phyloP scores from a whole-genome alignment of 2,797 vertebrate genomes.

The Synaphobranchus kaupii region DNA sequence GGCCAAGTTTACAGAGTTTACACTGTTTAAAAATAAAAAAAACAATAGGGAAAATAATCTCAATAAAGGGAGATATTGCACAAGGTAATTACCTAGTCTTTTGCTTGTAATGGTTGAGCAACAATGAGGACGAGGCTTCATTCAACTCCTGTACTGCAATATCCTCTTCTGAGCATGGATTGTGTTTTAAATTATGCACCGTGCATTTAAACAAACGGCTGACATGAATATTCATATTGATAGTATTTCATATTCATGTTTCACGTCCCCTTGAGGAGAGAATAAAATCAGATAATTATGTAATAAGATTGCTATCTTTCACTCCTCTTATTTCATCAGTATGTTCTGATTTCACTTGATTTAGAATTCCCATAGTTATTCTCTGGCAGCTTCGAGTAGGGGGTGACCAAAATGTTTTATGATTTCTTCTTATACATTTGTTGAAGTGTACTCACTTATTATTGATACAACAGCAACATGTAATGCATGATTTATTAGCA shows the following conservation, averaged over 20 bases:
- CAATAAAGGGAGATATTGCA: not conserved
- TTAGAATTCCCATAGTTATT: no score
- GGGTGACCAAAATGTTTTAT: no score
- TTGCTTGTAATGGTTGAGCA: not conserved
- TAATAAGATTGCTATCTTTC: not conserved
- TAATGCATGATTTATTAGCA: no score
- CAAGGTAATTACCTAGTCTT: not conserved
- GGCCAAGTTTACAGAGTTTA: no score
- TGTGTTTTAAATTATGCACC: not conserved
- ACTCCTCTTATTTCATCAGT: not conserved
- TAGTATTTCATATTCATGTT: not conserved
- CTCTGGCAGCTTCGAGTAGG: not conserved
- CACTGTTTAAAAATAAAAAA: no score
- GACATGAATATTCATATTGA: not conserved
- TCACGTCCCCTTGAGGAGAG: not conserved
- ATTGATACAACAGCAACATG: no score
- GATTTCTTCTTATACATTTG: no score
- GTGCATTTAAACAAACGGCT: not conserved
- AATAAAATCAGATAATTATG: not conserved
- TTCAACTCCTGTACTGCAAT: not conserved
- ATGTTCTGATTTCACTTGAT: no score
- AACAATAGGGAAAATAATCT: not conserved
- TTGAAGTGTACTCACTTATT: no score
- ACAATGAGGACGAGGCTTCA: not conserved
- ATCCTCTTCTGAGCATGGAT: not conserved